A percentile compares a stretch with the other conserved stretches of the same genome.
Conservation (phyloP, 2,113 vertebrate genomes). For the Oryzias melastigma region DNA sequence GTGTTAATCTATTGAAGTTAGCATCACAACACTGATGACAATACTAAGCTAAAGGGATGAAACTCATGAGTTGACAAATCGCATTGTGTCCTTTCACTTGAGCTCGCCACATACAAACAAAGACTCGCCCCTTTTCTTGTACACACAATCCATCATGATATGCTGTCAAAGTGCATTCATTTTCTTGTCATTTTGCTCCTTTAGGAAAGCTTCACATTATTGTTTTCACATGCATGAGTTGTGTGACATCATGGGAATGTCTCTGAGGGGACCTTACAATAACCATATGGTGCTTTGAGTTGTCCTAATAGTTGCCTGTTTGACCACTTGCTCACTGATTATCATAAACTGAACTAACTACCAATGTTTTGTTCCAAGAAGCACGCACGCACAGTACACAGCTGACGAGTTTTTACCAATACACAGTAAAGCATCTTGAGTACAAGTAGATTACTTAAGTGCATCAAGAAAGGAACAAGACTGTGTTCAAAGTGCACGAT, state of each 20-base stretch:
- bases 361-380: slow-evolving; percentile 49
- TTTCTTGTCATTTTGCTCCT: slow-evolving; percentile 32
- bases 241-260: slow-evolving; percentile 28
- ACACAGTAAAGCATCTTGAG: slow-evolving; percentile 55
- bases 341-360: slow-evolving; percentile 49
- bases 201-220: slow-evolving; percentile 48
- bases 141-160: slow-evolving; percentile 22
- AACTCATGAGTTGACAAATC: slow-evolving; percentile 8
- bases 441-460: slow-evolving; percentile 45
- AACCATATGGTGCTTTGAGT: slow-evolving; percentile 26
- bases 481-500: slow-evolving; percentile 53
- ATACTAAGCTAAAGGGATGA: slow-evolving; percentile 24
- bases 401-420: slow-evolving; percentile 51
- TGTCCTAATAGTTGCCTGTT: slow-evolving; percentile 30
- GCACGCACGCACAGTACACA: slow-evolving; percentile 59
- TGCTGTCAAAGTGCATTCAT: slow-evolving; percentile 53
- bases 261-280: slow-evolving; percentile 37
- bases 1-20: slow-evolving; percentile 34
- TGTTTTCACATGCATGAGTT: slow-evolving; percentile 28
- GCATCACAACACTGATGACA: slow-evolving; percentile 49
- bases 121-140: slow-evolving; percentile 33
- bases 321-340: slow-evolving; percentile 54
- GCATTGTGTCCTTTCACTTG: slow-evolving; percentile 13
- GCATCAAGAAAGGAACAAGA: slow-evolving; percentile 46
- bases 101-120: slow-evolving; percentile 30